Base-by-base conservation (phyloP, 1,140 invertebrate species). In the Oncopodura yosiiana region DNA sequence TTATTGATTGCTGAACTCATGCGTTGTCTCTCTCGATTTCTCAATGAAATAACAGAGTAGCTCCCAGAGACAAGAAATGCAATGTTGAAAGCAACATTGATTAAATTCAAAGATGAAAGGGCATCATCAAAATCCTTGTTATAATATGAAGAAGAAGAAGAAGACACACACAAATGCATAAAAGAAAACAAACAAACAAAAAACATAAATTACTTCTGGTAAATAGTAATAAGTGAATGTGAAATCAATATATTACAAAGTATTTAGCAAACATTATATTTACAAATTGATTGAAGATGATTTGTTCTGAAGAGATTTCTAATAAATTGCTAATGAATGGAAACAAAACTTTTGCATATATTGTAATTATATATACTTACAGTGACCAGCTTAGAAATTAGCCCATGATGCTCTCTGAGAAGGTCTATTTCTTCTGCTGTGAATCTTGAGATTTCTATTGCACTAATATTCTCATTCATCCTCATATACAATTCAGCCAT, bases 401-500 rank as follows among this genome's bases (percentile, higher is more conserved):
- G n/a, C 12, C 58, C 62, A 58, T 61, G 58, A 55, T 61, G 62
- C 39, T 64, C 62, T 36, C 62, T 32, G 8, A 64, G 43, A 3
- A 64, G 30, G 37, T 64, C 62, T 29, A 64, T 64, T 54, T 64
- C 62, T 19, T 46, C 44, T 8, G 52, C 14, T 3, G 58, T 41
- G 24, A 60, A 56, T 32, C 51, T 38, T n/a, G 30, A 29, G 2
- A 58, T 52, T 19, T 61, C 42, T 16, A 58, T 58, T 14, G 39
- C 27, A 38, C 34, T 42, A 42, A 64, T 58, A 39, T 56, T 58
- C 16, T 37, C 14, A 21, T 53, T 58, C 1, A 64, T 21, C 42
- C 62, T 45, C 5, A 19, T 34, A 32, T 55, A 64, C 37, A 61
- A 38, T 6, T 57, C 52, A 3, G 18, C 34, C 42, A 64, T 30